Evolutionary conservation across 2,888 invertebrate species (phyloP).

Genomic region (Zaprionus bogoriensis): DNA sequence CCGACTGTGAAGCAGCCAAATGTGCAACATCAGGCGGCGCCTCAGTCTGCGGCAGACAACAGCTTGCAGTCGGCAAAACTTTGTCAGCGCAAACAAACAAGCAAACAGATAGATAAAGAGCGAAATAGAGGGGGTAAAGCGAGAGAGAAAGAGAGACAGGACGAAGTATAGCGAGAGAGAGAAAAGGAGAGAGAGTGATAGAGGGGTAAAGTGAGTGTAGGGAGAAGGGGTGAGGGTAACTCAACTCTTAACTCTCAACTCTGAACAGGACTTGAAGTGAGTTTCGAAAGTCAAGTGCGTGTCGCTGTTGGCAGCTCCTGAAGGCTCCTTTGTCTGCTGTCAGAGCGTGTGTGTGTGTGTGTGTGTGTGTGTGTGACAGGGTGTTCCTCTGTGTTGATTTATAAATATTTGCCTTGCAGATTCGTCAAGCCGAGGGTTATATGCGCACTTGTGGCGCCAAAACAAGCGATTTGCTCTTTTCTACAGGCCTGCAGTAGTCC

Average conservation of each 20-base stretch:
- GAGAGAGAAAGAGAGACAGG: conserved; percentile 5
- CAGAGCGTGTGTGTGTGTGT: not conserved
- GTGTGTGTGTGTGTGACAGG: conserved; percentile 8
- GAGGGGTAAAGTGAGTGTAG: not conserved
- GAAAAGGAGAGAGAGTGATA: not conserved
- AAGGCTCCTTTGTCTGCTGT: conserved; percentile 36
- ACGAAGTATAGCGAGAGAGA: too few relatives aligned
- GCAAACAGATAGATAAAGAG: conserved; percentile 28
- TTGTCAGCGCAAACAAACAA: conserved; percentile 52
- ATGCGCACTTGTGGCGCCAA: conserved; percentile 23
- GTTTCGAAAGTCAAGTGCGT: conserved; percentile 76
- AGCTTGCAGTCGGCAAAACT: conserved; percentile 44
- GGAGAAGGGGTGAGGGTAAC: conserved; percentile 28
- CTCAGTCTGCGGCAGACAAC: conserved; percentile 37
- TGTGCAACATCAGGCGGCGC: conserved; percentile 57
- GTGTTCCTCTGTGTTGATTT: conserved; percentile 55
- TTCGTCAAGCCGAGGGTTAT: conserved; percentile 38
- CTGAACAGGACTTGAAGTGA: conserved; percentile 69
- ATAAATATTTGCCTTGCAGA: conserved; percentile 72
- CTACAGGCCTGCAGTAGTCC: not conserved
- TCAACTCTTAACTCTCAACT: conserved; percentile 39
- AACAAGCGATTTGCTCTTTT: conserved; percentile 19
- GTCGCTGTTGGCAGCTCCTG: conserved; percentile 63
- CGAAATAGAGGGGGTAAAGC: not conserved
- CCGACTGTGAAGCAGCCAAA: conserved; percentile 32